phyloP scores from a whole-genome alignment of 2,797 vertebrate genomes.

The Gallirallus australis region DNA sequence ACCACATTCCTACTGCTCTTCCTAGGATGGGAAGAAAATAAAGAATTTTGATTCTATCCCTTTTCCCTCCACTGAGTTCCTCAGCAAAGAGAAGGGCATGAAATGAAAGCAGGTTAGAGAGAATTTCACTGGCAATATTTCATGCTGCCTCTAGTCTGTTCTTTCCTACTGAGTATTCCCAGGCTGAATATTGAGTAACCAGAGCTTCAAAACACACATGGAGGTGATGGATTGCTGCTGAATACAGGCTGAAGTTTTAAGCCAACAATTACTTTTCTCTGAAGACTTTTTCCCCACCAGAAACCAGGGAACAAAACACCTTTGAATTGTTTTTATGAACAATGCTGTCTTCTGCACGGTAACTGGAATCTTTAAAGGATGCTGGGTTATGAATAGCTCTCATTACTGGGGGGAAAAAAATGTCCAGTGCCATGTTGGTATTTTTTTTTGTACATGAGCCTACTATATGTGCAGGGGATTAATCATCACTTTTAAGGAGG shows the following conservation, averaged over 20 bases:
- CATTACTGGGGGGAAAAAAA: background rate
- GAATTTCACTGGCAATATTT: background rate
- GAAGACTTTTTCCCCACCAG: constrained; percentile 27
- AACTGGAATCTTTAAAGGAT: background rate
- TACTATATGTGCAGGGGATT: background rate
- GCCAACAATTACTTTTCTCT: constrained; percentile 46
- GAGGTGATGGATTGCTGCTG: constrained; percentile 42
- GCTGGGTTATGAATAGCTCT: constrained; percentile 30
- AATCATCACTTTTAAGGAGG: constrained; percentile 1
- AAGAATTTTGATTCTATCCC: background rate
- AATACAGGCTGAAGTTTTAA: constrained; percentile 52
- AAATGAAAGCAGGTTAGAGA: background rate
- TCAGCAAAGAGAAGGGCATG: background rate
- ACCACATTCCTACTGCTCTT: background rate
- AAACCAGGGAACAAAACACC: constrained; percentile 24
- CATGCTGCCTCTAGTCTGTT: background rate
- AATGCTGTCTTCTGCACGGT: background rate
- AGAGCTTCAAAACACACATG: background rate
- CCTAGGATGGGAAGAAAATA: accelerated
- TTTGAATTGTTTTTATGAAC: constrained; percentile 14
- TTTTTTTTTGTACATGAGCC: background rate
- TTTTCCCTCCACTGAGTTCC: background rate
- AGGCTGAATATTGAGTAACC: constrained; percentile 17
- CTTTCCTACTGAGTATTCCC: background rate
- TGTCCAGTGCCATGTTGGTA: background rate